A percentile compares a stretch with the other conserved stretches of the same genome.
These are phyloP conservation scores for Caenorhabditis macrosperma DNA, from an alignment of 2,888 invertebrate genomes.

Conservation along the genomic window DNA sequence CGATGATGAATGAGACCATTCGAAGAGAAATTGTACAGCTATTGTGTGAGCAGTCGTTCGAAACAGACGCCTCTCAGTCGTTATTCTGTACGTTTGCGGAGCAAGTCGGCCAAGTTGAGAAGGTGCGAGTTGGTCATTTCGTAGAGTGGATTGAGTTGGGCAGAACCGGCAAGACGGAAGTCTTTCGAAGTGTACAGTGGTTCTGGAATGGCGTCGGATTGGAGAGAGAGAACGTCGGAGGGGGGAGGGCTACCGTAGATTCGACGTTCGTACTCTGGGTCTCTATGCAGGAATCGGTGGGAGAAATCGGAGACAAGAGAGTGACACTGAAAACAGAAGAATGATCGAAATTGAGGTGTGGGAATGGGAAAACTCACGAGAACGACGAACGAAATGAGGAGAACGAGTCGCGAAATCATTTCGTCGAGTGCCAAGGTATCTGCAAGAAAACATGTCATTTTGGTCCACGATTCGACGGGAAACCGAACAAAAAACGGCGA, in stretches of 20 bases:
- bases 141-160: slow-evolving; percentile 50
- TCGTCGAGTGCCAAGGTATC: slow-evolving; percentile 25
- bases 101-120: slow-evolving; percentile 50
- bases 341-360: not conserved
- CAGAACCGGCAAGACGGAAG: slow-evolving; percentile 29
- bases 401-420: slow-evolving; percentile 48
- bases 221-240: not conserved
- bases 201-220: slow-evolving; percentile 19
- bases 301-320: slow-evolving; percentile 55
- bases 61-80: not conserved
- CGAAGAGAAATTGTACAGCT: slow-evolving; percentile 14
- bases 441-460: slow-evolving; percentile 17
- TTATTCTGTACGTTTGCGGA: slow-evolving; percentile 51
- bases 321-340: slow-evolving; percentile 30
- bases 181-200: slow-evolving; percentile 45
- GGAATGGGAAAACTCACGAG: slow-evolving; percentile 17
- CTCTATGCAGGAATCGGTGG: slow-evolving; percentile 45
- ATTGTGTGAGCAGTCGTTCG: not conserved
- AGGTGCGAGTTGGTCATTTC: slow-evolving; percentile 60
- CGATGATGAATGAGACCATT: not conserved
- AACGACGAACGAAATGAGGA: slow-evolving; percentile 28
- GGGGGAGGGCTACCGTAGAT: slow-evolving; percentile 36
- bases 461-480: not conserved
- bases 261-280: slow-evolving; percentile 38
- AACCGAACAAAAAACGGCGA: not conserved